Percentiles rank a stretch among this genome's conserved stretches.
Evolutionary conservation across 1,140 invertebrate species (phyloP).

Genomic region (Venustaconcha ellipsiformis): DNA sequence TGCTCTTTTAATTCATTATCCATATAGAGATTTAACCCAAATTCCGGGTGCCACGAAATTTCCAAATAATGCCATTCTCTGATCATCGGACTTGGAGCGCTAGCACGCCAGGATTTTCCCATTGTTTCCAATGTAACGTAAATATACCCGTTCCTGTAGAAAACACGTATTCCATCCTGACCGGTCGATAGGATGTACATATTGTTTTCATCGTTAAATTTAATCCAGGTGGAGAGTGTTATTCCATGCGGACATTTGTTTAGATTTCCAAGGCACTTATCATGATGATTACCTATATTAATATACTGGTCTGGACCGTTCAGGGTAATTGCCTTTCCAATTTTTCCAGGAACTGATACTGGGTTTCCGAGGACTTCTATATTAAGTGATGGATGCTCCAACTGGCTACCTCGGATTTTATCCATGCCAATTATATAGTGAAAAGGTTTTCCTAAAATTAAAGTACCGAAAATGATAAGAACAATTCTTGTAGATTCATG

Average conservation of each 20-base stretch:
- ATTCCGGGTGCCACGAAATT: constrained; percentile 61
- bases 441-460: constrained; percentile 37
- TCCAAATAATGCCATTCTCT: constrained; percentile 64
- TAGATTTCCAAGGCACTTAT: constrained; percentile 61
- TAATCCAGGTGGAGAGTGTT: constrained; percentile 56
- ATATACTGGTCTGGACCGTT: constrained; percentile 50
- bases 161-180: constrained; percentile 53
- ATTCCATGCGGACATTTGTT: constrained; percentile 60
- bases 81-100: constrained; percentile 34
- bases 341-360: constrained; percentile 45
- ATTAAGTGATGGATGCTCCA: constrained; percentile 42
- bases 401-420: constrained; percentile 32
- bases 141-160: constrained; percentile 50
- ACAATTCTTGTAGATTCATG: no score
- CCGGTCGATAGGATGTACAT: constrained; percentile 61
- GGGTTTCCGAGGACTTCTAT: constrained; percentile 48
- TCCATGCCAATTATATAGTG: constrained; percentile 49
- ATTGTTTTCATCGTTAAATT: constrained; percentile 47
- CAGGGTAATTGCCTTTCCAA: constrained; percentile 51
- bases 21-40: constrained; percentile 61
- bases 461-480: background rate
- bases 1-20: constrained; percentile 50
- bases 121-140: constrained; percentile 44
- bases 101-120: constrained; percentile 40
- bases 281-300: constrained; percentile 51